Percentiles rank a stretch among this genome's conserved stretches.
phyloP scores from a whole-genome alignment of 1,140 invertebrate species.

The Laupala kohalensis region DNA sequence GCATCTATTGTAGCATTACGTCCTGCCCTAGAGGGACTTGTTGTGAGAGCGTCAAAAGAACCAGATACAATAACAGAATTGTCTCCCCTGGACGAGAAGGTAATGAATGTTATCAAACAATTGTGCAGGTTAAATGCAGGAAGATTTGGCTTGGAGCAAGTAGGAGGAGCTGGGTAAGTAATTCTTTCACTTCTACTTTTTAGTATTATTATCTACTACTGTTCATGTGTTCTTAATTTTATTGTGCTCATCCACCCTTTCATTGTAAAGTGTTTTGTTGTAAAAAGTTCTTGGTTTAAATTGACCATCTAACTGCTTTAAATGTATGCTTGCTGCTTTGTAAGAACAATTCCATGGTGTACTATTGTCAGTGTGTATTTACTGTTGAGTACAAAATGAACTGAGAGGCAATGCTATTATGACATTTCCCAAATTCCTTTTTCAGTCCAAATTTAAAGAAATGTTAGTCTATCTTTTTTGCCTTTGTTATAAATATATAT shows the following conservation, averaged over 20 bases:
- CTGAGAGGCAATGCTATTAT: too few relatives aligned
- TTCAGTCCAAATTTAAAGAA: too few relatives aligned
- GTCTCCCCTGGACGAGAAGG: constrained; percentile 38
- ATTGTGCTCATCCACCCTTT: not conserved
- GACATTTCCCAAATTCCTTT: too few relatives aligned
- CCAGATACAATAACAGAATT: constrained; percentile 54
- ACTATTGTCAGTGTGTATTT: too few relatives aligned
- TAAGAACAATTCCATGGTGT: too few relatives aligned
- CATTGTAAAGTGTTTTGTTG: not conserved
- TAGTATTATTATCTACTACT: constrained; percentile 20
- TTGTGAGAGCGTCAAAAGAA: constrained; percentile 60
- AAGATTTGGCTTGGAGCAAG: constrained; percentile 47
- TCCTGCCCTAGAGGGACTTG: constrained; percentile 73
- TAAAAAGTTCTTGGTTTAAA: not conserved
- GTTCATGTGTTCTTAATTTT: constrained; percentile 22
- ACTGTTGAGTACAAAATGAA: too few relatives aligned
- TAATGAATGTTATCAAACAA: constrained; percentile 41
- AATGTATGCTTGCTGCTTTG: too few relatives aligned
- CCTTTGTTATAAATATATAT: too few relatives aligned
- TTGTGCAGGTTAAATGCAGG: constrained; percentile 61
- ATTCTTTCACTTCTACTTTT: not conserved
- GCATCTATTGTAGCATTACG: constrained; percentile 71
- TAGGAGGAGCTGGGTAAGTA: constrained; percentile 25
- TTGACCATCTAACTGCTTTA: too few relatives aligned
- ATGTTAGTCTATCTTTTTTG: too few relatives aligned